These are phyloP conservation scores for Pseudachorutes palmiensis DNA, from an alignment of 1,140 invertebrate genomes.

Conservation along the genomic window DNA sequence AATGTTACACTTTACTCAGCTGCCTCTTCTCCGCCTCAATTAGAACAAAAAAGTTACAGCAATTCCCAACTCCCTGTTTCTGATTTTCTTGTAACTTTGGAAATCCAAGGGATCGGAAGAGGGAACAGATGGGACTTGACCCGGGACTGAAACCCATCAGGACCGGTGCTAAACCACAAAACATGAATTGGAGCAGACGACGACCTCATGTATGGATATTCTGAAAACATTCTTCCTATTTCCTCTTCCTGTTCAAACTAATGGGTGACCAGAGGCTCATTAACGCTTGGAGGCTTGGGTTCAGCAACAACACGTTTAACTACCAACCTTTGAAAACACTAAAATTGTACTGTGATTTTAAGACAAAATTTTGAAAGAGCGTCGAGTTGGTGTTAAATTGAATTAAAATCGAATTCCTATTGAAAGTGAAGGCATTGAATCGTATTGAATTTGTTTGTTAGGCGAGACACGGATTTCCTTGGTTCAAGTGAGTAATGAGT, in stretches of 20 bases:
- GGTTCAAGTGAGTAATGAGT: neutral
- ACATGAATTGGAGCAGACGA: neutral
- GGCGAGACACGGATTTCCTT: no score
- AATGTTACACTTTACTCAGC: neutral
- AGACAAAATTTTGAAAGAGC: no score
- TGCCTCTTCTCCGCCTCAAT: neutral
- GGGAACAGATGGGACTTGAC: neutral
- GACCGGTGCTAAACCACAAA: neutral
- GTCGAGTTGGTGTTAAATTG: no score
- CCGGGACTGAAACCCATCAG: neutral
- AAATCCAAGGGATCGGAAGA: neutral
- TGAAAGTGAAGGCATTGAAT: no score
- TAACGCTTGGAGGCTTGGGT: neutral
- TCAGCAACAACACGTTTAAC: neutral
- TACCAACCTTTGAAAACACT: neutral
- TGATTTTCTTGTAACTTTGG: neutral
- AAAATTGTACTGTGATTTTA: no score
- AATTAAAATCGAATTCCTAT: no score
- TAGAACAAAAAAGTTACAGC: neutral
- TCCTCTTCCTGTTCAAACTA: neutral
- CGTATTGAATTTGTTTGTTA: no score
- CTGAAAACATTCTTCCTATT: neutral
- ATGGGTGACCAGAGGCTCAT: conserved; percentile 9
- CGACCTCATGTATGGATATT: neutral
- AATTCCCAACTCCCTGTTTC: neutral